Percentiles rank a stretch among this genome's conserved stretches.
Evolutionary conservation across 2,797 vertebrate genomes (phyloP).

Genomic region (Distichodus sexfasciatus): DNA sequence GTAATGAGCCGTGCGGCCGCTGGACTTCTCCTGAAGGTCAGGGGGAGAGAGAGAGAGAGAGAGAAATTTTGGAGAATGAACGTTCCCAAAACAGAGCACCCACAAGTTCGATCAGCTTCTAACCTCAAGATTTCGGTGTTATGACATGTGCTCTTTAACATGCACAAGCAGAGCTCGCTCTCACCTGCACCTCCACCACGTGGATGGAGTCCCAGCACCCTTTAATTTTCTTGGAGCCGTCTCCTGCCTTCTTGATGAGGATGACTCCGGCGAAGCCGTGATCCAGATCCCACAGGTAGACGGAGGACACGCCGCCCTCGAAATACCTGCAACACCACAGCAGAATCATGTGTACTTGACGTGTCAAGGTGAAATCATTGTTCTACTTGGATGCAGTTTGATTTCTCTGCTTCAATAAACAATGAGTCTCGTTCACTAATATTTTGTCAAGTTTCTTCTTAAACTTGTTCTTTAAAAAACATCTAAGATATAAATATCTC

Average conservation of each 20-base stretch:
- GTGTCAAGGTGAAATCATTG: not conserved
- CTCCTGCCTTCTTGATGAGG: conserved; percentile 98
- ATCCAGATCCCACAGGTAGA: conserved; percentile 99
- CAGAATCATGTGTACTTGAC: not conserved
- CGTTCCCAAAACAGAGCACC: too few relatives aligned
- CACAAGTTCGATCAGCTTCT: not conserved
- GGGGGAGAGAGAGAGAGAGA: conserved; percentile 3
- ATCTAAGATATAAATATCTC: too few relatives aligned
- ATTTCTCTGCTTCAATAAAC: too few relatives aligned
- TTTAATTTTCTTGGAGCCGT: conserved; percentile 99
- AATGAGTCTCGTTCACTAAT: too few relatives aligned
- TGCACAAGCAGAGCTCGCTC: too few relatives aligned
- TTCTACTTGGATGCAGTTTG: too few relatives aligned
- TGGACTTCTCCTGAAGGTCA: conserved; percentile 88
- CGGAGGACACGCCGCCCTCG: conserved; percentile 96
- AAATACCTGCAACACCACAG: conserved; percentile 90
- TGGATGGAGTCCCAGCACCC: conserved; percentile 99
- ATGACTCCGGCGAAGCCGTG: conserved; percentile 98
- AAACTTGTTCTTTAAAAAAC: too few relatives aligned
- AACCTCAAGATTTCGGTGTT: not conserved
- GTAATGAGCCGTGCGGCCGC: conserved; percentile 95
- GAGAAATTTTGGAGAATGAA: too few relatives aligned
- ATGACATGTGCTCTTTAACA: too few relatives aligned
- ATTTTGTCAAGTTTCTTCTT: too few relatives aligned
- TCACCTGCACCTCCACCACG: conserved; percentile 99